Evolutionary conservation across 2,113 vertebrate genomes (phyloP).

Genomic region (Sminthopsis crassicaudata): DNA sequence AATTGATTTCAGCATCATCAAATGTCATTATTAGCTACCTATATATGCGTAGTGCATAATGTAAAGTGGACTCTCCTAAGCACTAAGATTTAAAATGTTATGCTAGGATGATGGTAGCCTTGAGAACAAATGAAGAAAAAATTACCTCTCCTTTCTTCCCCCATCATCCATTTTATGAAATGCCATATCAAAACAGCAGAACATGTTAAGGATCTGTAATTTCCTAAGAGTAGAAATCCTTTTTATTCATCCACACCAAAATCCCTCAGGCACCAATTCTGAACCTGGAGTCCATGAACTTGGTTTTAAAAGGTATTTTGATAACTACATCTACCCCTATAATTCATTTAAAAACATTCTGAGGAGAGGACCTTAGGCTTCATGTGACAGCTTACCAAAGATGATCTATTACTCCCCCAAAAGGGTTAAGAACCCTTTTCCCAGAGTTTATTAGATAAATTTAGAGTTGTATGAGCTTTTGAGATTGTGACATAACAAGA

Average conservation of each 20-base stretch:
- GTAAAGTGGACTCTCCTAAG: background rate
- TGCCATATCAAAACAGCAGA: background rate
- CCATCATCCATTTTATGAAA: background rate
- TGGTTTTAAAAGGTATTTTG: background rate
- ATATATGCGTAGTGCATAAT: background rate
- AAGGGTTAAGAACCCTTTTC: background rate
- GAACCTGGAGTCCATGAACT: background rate
- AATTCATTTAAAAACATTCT: background rate
- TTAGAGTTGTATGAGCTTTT: background rate
- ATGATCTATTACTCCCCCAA: background rate
- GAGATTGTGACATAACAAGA: background rate
- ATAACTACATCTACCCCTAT: background rate
- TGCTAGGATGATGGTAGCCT: background rate
- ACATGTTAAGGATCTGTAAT: background rate
- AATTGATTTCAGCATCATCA: background rate
- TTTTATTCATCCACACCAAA: background rate
- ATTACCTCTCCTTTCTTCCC: background rate
- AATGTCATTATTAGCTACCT: background rate
- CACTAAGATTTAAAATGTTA: background rate
- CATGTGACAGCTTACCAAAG: background rate
- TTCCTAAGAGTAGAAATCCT: background rate
- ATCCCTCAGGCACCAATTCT: background rate
- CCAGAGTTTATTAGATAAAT: background rate
- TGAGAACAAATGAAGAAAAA: background rate
- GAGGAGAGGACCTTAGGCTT: background rate